Evolutionary conservation across 2,888 invertebrate species (phyloP).

Genomic region (Leptura quadrifasciata): DNA sequence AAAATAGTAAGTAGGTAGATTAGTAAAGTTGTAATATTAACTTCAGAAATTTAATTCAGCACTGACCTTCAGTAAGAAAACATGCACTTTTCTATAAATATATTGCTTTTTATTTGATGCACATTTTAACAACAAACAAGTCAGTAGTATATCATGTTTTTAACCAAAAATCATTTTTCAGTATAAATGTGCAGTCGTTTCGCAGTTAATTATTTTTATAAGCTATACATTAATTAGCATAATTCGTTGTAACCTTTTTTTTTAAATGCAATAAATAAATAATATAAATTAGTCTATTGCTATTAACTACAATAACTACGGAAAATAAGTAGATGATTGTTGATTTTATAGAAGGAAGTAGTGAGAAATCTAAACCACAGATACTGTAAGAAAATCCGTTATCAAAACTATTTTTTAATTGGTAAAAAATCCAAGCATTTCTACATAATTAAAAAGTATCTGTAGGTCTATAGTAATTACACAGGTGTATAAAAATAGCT

Average conservation of each 20-base stretch:
- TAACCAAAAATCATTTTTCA: constrained; percentile 1
- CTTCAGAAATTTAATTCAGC: constrained; percentile 7
- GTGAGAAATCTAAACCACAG: constrained; percentile 6
- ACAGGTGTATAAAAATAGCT: constrained; percentile 51
- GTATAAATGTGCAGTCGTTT: not conserved
- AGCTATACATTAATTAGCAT: too few relatives aligned
- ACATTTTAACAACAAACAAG: constrained; percentile 29
- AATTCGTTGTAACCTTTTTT: too few relatives aligned
- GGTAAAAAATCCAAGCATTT: not conserved
- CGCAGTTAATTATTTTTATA: too few relatives aligned
- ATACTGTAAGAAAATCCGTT: not conserved
- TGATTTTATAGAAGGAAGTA: not conserved
- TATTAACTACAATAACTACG: too few relatives aligned
- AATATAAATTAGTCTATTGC: too few relatives aligned
- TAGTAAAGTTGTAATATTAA: not conserved
- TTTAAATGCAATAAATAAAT: too few relatives aligned
- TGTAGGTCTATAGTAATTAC: constrained; percentile 24
- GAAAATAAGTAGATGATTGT: not conserved
- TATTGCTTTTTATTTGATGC: constrained; percentile 6
- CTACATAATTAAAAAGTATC: constrained; percentile 24
- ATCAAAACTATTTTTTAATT: not conserved
- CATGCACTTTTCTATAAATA: constrained; percentile 38
- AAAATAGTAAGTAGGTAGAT: not conserved
- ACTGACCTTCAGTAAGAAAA: constrained; percentile 26
- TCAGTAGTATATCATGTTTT: constrained; percentile 20